Base-by-base conservation (phyloP, 2,888 invertebrate species). In the Ditylenchus weischeri region DNA sequence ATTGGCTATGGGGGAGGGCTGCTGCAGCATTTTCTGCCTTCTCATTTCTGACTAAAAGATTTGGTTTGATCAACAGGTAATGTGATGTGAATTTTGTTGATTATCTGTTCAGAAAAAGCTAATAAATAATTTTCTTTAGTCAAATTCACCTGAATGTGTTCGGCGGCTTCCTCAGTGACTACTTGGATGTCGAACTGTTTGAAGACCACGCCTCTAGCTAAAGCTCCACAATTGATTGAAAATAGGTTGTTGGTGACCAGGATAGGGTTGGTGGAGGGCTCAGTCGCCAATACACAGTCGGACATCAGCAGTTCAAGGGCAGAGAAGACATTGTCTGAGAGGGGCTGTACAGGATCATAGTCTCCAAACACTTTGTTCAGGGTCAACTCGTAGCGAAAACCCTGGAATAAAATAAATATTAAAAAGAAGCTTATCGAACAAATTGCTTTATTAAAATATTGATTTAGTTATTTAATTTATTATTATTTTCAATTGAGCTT, bases 301-400 rank as follows among this genome's bases (percentile, higher is more conserved):
- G 77, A 69, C 80, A 81, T 80, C 50, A 81, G 70, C 35, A 81
- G 66, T 49, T 81, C 81, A 10, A 81, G 70, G 18, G 81, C 78
- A 23, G 79, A 73, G 67, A 81, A 81, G 15, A 81, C 79, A 47
- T 73, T 75, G 64, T 81, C 79, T 19, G 77, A 78, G 35, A 79
- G 68, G 13, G 72, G 74, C 13, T 72, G 65, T 15, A 81, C 76
- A 18, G 79, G 79, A 64, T 81, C 81, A 38, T 73, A 76, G 43
- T 71, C 71, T 13, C 64, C 62, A 29, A 70, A 70, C 62, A 70
- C 48, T 62, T 70, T 65, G 62, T 75, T 77, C 15, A 76, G 72
- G 7, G 75, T 76, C 68, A 79, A 51, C 58, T 81, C 80, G 65
- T 78, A 79, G 4, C 81, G 78, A 69, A 81, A 79, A 23, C 80